These are phyloP conservation scores for Tragulus kanchil DNA, from an alignment of 2,113 vertebrate genomes.

Conservation along the genomic window DNA sequence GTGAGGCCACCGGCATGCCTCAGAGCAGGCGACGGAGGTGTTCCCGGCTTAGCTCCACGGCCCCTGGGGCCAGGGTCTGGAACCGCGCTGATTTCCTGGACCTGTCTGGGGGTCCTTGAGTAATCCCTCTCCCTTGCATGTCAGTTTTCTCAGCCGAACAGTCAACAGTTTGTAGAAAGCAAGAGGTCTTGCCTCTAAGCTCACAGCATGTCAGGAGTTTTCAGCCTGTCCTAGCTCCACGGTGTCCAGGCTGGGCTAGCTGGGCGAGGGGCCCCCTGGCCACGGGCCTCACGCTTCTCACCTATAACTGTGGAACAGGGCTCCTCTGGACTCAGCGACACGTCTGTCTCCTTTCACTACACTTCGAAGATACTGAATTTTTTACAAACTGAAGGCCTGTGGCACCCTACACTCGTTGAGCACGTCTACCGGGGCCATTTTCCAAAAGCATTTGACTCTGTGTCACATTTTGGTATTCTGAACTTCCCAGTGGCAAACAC, in stretches of 20 bases:
- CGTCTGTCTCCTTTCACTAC: not conserved
- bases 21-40: not conserved
- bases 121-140: not conserved
- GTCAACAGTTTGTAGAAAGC: not conserved
- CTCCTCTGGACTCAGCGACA: not conserved
- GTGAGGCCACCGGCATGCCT: not conserved
- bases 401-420: not conserved
- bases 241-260: not conserved
- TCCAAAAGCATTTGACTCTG: not conserved
- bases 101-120: not conserved
- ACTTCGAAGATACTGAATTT: not conserved
- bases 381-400: not conserved
- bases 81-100: not conserved
- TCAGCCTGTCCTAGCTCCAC: not conserved
- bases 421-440: not conserved
- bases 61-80: not conserved
- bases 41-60: not conserved
- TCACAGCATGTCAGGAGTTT: not conserved
- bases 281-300: not conserved
- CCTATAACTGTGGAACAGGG: not conserved
- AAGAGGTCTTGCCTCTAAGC: not conserved
- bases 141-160: not conserved
- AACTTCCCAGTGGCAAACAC: not conserved
- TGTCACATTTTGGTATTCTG: not conserved
- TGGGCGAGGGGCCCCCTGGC: not conserved